These are phyloP conservation scores for Zoanthus sociatus DNA, from an alignment of 92 coral and sea anemone species.

Conservation along the genomic window DNA sequence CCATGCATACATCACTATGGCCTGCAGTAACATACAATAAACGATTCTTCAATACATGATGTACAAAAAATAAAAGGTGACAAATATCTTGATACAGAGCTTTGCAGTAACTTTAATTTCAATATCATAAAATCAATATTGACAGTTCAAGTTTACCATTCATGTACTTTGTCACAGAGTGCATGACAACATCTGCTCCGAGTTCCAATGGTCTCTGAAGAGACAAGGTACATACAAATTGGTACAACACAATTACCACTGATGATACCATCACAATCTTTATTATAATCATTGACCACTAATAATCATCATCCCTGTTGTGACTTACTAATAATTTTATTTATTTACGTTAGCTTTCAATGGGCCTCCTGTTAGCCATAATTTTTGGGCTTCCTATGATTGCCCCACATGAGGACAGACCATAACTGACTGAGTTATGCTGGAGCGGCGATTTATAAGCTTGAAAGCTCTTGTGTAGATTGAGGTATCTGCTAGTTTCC, in stretches of 20 bases:
- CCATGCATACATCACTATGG: constrained; percentile 96
- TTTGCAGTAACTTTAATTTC: background rate
- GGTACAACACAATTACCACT: background rate
- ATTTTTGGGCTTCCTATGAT: too few relatives aligned
- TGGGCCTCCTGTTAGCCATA: too few relatives aligned
- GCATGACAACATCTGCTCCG: constrained; percentile 98
- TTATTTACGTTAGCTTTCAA: too few relatives aligned
- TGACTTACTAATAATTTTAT: too few relatives aligned
- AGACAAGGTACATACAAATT: background rate
- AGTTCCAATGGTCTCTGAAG: constrained; percentile 90
- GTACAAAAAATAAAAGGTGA: background rate
- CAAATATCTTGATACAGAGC: background rate
- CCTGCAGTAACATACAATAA: constrained; percentile 53
- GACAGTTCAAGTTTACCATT: constrained; percentile 70
- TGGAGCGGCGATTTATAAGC: too few relatives aligned
- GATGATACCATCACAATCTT: background rate
- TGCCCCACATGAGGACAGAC: too few relatives aligned
- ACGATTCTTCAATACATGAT: background rate
- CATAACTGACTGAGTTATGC: too few relatives aligned
- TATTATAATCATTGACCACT: too few relatives aligned
- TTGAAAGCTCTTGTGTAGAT: too few relatives aligned
- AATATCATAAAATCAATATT: background rate
- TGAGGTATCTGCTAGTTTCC: too few relatives aligned
- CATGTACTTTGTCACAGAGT: constrained; percentile 95
- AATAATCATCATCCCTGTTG: too few relatives aligned